phyloP scores from a whole-genome alignment of 2,113 vertebrate genomes.

The Colaptes auratus region DNA sequence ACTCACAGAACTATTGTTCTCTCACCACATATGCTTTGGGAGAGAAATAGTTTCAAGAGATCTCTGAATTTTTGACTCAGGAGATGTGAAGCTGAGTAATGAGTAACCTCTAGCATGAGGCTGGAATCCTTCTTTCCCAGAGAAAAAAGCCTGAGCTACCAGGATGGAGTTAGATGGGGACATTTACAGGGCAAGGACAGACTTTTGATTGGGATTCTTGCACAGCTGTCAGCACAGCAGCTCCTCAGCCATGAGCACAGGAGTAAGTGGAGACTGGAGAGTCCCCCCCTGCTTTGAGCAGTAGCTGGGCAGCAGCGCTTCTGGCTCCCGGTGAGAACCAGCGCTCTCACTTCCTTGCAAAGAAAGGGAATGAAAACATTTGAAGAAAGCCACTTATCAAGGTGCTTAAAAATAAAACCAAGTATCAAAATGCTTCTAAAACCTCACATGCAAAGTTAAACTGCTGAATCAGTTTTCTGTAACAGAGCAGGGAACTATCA shows the following conservation, averaged over 20 bases:
- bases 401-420: not conserved
- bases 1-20: not conserved
- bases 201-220: not conserved
- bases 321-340: not conserved
- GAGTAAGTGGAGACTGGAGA: not conserved
- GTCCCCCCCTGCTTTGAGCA: not conserved
- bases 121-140: not conserved
- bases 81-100: not conserved
- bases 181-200: not conserved
- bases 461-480: not conserved
- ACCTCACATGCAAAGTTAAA: not conserved
- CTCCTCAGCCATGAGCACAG: rapidly evolving
- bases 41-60: not conserved
- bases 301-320: rapidly evolving
- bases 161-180: not conserved
- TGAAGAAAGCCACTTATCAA: not conserved
- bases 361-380: not conserved
- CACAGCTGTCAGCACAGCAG: not conserved
- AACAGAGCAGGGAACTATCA: not conserved
- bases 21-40: not conserved
- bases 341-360: not conserved
- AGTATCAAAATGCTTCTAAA: not conserved
- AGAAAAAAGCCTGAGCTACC: not conserved
- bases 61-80: not conserved
- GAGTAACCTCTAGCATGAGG: not conserved